Percentiles rank a stretch among this genome's conserved stretches.
Evolutionary conservation across 2,797 vertebrate species (phyloP).

Genomic region (Paguma larvata): DNA sequence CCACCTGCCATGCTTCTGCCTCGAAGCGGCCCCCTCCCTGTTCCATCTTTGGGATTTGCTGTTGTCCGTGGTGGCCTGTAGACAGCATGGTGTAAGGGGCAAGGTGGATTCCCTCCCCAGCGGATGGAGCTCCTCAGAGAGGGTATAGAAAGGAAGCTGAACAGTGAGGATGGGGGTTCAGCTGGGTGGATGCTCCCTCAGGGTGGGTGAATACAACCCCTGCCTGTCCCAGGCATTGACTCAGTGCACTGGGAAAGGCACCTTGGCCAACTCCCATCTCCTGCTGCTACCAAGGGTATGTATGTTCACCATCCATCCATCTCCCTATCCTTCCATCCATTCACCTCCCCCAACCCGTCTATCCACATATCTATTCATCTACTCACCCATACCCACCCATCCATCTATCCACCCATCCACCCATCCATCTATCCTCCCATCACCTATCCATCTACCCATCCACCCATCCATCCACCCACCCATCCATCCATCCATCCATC

Average conservation of each 20-base stretch:
- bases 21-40: accelerated
- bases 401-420: too few relatives aligned
- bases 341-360: too few relatives aligned
- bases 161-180: too few relatives aligned
- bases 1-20: neutral
- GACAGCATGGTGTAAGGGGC: neutral
- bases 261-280: neutral
- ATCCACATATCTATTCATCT: too few relatives aligned
- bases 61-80: neutral
- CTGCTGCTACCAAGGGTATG: neutral
- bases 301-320: neutral
- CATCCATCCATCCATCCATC: too few relatives aligned
- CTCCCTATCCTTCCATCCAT: too few relatives aligned
- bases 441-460: too few relatives aligned
- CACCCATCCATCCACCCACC: too few relatives aligned
- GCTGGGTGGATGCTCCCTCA: neutral
- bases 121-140: neutral
- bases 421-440: too few relatives aligned
- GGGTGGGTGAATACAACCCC: neutral
- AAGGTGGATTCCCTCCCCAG: accelerated
- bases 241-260: neutral
- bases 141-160: neutral
- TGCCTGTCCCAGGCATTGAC: neutral
- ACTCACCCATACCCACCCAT: too few relatives aligned
- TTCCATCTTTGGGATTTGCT: neutral